These are phyloP conservation scores for Adela reaumurella DNA, from an alignment of 2,888 invertebrate species.

Conservation along the genomic window DNA sequence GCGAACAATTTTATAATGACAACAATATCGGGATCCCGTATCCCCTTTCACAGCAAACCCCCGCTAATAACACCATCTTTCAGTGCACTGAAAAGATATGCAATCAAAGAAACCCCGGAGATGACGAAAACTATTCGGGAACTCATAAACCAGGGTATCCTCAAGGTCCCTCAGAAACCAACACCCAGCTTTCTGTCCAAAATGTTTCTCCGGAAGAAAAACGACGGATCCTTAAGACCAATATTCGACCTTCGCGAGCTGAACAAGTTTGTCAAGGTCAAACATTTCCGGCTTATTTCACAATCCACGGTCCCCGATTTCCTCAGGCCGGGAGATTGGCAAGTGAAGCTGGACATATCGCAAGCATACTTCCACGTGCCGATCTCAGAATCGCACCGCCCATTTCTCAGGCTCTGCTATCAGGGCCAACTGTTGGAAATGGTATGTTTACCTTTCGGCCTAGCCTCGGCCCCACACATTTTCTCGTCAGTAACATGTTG, in stretches of 20 bases:
- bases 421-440: constrained; percentile 9
- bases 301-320: constrained; percentile 11
- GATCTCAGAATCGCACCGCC: constrained; percentile 7
- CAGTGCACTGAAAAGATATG: too few relatives aligned
- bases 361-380: constrained; percentile 12
- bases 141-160: too few relatives aligned
- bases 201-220: constrained; percentile 13
- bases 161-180: too few relatives aligned
- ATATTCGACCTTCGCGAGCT: constrained; percentile 14
- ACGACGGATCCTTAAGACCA: constrained; percentile 12
- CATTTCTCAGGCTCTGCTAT: constrained; percentile 10
- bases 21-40: too few relatives aligned
- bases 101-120: too few relatives aligned
- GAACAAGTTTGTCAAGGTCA: constrained; percentile 9
- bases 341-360: constrained; percentile 8
- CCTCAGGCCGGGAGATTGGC: constrained; percentile 8
- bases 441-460: constrained; percentile 13
- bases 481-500: constrained; percentile 12
- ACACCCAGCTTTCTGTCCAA: too few relatives aligned
- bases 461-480: constrained; percentile 10
- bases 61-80: too few relatives aligned
- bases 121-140: too few relatives aligned
- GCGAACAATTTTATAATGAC: too few relatives aligned
- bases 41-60: too few relatives aligned
- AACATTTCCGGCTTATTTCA: constrained; percentile 12